Percentiles rank a stretch among this genome's conserved stretches.
These are phyloP conservation scores for Cephus pulcher DNA, from an alignment of 2,888 invertebrate genomes.

Conservation along the genomic window DNA sequence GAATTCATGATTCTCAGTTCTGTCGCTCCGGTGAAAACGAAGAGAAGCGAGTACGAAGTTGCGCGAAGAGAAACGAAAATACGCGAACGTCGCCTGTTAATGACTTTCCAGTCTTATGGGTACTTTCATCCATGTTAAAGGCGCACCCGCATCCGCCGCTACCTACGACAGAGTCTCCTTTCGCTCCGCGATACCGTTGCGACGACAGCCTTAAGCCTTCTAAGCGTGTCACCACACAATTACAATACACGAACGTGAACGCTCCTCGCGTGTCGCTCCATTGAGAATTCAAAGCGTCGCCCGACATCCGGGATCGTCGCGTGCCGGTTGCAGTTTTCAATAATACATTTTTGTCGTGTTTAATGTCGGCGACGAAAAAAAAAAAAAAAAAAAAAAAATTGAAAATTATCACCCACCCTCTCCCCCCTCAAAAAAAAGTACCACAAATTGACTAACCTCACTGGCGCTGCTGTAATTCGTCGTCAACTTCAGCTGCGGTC, in stretches of 20 bases:
- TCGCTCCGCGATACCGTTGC: background rate
- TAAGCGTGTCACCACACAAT: background rate
- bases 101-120: conserved; percentile 24
- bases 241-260: background rate
- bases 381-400: background rate
- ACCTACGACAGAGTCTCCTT: background rate
- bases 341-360: background rate
- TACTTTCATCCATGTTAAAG: conserved; percentile 34
- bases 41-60: background rate
- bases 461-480: conserved; percentile 61
- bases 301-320: background rate
- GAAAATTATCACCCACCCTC: too few species aligned
- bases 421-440: background rate
- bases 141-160: conserved; percentile 32
- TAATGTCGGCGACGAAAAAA: background rate
- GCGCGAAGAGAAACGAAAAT: too few species aligned
- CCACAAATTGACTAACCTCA: conserved; percentile 53
- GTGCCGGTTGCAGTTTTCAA: background rate
- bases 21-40: background rate
- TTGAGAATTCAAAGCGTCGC: background rate
- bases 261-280: background rate
- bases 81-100: conserved; percentile 24
- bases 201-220: background rate
- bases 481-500: conserved; percentile 62
- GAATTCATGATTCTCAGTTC: background rate